Conservation (phyloP, 2,888 invertebrate genomes). For the Calliphora vomitoria region DNA sequence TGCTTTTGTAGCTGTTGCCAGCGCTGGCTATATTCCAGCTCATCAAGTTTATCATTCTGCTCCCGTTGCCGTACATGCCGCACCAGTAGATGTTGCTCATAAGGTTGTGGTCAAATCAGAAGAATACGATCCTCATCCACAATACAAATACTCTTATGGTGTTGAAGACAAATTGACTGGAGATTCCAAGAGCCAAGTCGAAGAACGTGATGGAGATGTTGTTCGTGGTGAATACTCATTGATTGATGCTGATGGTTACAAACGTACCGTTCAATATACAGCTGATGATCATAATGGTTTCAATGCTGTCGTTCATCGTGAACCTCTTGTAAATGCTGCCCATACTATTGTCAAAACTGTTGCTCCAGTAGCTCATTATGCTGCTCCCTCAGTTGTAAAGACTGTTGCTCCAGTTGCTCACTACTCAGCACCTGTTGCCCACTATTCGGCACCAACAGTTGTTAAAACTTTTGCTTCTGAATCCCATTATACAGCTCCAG, state of each 20-base stretch:
- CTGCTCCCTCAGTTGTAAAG: conserved; percentile 41
- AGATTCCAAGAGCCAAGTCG: conserved; percentile 82
- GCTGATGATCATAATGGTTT: conserved; percentile 77
- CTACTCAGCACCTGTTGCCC: conserved; percentile 56
- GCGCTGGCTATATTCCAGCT: conserved; percentile 79
- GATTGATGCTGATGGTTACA: conserved; percentile 82
- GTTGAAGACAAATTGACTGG: conserved; percentile 82
- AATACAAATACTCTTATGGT: conserved; percentile 82
- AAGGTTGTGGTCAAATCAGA: conserved; percentile 68
- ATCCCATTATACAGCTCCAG: conserved; percentile 61
- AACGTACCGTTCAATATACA: conserved; percentile 78
- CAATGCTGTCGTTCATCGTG: conserved; percentile 77
- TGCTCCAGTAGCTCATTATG: conserved; percentile 29
- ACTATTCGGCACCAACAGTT: conserved; percentile 68
- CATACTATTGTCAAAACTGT: conserved; percentile 45
- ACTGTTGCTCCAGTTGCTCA: conserved; percentile 76
- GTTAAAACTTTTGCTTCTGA: conserved; percentile 58
- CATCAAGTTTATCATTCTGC: conserved; percentile 77
- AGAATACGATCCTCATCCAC: conserved; percentile 82
- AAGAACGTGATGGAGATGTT: conserved; percentile 82
- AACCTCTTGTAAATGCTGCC: conserved; percentile 74
- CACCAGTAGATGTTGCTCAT: conserved; percentile 74
- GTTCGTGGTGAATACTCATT: conserved; percentile 83
- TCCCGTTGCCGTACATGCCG: conserved; percentile 72
- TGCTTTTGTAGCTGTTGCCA: conserved; percentile 81